Conservation (phyloP, 1,140 invertebrate genomes). For the Temnothorax longispinosus region DNA sequence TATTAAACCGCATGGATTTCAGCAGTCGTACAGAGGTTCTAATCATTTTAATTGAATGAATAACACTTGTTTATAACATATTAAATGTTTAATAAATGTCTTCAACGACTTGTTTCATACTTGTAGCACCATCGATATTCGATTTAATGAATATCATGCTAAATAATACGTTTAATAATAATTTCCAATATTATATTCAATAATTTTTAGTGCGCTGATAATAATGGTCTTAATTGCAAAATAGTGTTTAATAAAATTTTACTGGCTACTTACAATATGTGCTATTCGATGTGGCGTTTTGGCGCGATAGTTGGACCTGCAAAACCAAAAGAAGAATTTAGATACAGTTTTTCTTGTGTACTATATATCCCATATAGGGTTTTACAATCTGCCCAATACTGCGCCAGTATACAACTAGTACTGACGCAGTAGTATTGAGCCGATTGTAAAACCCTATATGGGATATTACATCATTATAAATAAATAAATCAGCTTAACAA, state of each 20-base stretch:
- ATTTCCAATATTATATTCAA: not conserved
- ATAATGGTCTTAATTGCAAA: not conserved
- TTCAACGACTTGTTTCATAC: not conserved
- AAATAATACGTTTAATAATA: not conserved
- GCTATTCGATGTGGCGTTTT: conserved; percentile 76
- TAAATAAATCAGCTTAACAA: not conserved
- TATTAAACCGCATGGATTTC: conserved; percentile 3
- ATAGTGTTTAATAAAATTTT: not conserved
- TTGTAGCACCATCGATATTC: no score
- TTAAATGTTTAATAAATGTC: not conserved
- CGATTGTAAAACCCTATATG: no score
- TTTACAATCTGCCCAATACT: no score
- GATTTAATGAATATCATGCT: no score
- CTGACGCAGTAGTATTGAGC: no score
- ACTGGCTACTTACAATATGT: conserved; percentile 72
- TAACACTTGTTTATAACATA: no score
- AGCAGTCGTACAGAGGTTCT: not conserved
- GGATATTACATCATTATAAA: not conserved
- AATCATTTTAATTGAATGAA: not conserved
- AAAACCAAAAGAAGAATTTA: conserved; percentile 55
- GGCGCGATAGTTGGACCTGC: conserved; percentile 69
- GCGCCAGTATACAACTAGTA: no score
- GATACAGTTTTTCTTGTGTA: not conserved
- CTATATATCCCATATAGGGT: no score
- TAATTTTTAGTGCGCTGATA: not conserved